Conservation (phyloP, 2,888 invertebrate species). For the Invenusta paracnida region DNA sequence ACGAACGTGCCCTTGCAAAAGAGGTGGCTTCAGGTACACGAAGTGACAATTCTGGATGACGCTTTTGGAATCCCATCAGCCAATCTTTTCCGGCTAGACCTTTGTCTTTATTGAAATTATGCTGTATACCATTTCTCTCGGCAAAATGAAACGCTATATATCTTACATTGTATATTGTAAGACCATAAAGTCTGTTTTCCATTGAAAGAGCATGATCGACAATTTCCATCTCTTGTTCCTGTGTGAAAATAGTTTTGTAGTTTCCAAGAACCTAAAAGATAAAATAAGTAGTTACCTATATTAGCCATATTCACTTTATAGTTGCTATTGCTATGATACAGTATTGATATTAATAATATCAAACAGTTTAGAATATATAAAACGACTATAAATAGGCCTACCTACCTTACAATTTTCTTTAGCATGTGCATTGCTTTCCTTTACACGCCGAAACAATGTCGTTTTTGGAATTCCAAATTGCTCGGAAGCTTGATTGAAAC, state of each 20-base stretch:
- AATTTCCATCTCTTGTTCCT: not conserved
- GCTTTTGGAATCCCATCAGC: not conserved
- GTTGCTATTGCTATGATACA: not conserved
- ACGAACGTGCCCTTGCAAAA: not conserved
- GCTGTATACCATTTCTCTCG: not conserved
- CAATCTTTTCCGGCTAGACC: not conserved
- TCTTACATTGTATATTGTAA: not conserved
- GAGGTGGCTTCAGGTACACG: slow-evolving; percentile 3
- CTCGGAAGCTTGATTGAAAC: not conserved
- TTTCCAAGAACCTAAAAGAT: not conserved
- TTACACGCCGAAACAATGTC: not conserved
- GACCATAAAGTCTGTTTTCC: not conserved
- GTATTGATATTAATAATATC: not conserved
- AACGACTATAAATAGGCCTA: not conserved
- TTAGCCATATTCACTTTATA: not conserved
- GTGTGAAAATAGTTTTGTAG: not conserved
- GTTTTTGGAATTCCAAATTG: not conserved
- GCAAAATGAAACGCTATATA: not conserved
- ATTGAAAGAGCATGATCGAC: not conserved
- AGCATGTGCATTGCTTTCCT: not conserved
- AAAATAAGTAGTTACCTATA: not conserved
- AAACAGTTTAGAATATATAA: not conserved
- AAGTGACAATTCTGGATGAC: slow-evolving; percentile 6
- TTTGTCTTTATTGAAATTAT: not conserved
- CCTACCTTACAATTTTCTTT: not conserved